Conservation (phyloP, 2,888 invertebrate species). For the Falcaria lacertinaria region DNA sequence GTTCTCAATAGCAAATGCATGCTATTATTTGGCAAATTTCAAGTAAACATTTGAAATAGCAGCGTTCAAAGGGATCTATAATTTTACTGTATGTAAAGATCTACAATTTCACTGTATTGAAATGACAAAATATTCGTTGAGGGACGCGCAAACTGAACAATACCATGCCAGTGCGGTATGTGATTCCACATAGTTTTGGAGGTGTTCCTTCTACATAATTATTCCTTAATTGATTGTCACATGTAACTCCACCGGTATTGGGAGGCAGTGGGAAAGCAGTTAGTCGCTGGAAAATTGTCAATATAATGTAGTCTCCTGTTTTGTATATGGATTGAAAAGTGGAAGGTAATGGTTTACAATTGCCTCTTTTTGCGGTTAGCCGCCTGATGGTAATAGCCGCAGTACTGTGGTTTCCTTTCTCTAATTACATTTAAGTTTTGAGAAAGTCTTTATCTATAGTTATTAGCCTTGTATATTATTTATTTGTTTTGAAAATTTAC, state of each 20-base stretch:
- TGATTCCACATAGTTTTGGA: slow-evolving; percentile 19
- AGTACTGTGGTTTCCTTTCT: slow-evolving; percentile 28
- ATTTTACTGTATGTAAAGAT: neutral
- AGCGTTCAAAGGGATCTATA: neutral
- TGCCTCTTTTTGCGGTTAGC: slow-evolving; percentile 16
- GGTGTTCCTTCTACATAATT: slow-evolving; percentile 9
- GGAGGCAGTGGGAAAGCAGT: slow-evolving; percentile 1
- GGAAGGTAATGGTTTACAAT: slow-evolving; percentile 19
- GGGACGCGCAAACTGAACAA: slow-evolving; percentile 46
- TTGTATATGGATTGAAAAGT: slow-evolving; percentile 14
- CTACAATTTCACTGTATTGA: too few relatives aligned
- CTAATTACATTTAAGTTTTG: slow-evolving; percentile 18
- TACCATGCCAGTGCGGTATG: slow-evolving; percentile 24
- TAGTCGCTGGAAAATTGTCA: slow-evolving; percentile 11
- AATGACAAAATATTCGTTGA: slow-evolving; percentile 27
- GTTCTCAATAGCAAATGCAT: too few relatives aligned
- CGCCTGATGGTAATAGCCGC: slow-evolving; percentile 15
- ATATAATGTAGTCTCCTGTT: slow-evolving; percentile 13
- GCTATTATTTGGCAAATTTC: too few relatives aligned
- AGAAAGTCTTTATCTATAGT: slow-evolving; percentile 9
- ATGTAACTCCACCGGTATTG: neutral
- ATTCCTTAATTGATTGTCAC: slow-evolving; percentile 10
- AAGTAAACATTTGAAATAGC: too few relatives aligned
- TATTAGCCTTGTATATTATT: neutral
- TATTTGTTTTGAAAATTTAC: too few relatives aligned